These are phyloP conservation scores for Dascillus cervinus DNA, from an alignment of 2,888 invertebrate species.

Conservation along the genomic window DNA sequence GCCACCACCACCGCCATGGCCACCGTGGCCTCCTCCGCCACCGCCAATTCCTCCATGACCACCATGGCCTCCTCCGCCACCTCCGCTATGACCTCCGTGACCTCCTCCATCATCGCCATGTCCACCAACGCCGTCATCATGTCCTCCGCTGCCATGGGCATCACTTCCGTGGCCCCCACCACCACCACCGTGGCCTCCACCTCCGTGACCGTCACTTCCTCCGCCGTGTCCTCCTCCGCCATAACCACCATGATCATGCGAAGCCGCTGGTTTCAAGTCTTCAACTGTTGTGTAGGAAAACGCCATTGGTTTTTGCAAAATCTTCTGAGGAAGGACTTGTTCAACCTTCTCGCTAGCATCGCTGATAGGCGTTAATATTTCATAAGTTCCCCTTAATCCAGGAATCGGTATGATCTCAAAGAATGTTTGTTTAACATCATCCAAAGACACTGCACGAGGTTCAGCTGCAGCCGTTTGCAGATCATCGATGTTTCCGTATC, in stretches of 20 bases:
- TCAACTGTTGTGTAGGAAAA: slow-evolving; percentile 27
- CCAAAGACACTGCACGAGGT: slow-evolving; percentile 25
- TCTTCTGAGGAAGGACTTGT: slow-evolving; percentile 24
- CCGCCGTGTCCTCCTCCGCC: slow-evolving; percentile 6
- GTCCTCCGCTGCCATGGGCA: slow-evolving; percentile 2
- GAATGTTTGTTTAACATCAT: slow-evolving; percentile 4
- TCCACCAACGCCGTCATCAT: slow-evolving; percentile 1
- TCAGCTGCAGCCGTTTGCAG: slow-evolving; percentile 26
- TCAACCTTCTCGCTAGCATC: slow-evolving; percentile 37
- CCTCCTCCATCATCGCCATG: slow-evolving; percentile 5
- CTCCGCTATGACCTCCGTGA: slow-evolving; percentile 1
- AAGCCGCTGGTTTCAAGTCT: slow-evolving; percentile 15
- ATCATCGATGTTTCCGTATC: slow-evolving; percentile 10
- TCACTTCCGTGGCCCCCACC: slow-evolving; percentile 3
- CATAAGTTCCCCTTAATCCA: not conserved
- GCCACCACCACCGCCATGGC: slow-evolving; percentile 2
- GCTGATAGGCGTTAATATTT: slow-evolving; percentile 28
- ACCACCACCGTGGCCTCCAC: slow-evolving; percentile 3
- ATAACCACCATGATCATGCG: slow-evolving; percentile 6
- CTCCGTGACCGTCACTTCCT: slow-evolving; percentile 3
- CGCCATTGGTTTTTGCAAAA: slow-evolving; percentile 28
- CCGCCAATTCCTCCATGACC: slow-evolving; percentile 6
- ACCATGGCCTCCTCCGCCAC: slow-evolving; percentile 4
- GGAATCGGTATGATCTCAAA: not conserved
- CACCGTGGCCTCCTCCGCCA: slow-evolving; percentile 4